Evolutionary conservation across 1,140 invertebrate genomes (phyloP).

Genomic region (Drosophila tsacasi): DNA sequence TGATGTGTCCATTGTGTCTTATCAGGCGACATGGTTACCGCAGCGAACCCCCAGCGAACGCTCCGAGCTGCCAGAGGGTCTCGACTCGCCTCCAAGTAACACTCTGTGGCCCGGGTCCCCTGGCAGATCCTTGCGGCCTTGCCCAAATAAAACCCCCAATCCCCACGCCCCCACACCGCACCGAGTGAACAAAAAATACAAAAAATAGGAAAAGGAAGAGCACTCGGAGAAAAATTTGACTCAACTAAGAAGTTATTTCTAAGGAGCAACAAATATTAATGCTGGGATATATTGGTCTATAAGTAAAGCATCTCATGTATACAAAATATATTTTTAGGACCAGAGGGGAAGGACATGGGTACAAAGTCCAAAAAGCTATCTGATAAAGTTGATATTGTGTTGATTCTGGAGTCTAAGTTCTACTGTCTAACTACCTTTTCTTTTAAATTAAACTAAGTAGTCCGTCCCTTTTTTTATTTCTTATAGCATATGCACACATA

Average conservation of each 20-base stretch:
- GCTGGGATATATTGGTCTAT: background rate
- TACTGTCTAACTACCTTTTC: background rate
- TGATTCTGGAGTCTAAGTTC: background rate
- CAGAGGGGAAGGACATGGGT: too few species aligned
- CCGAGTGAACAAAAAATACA: slow-evolving; percentile 16
- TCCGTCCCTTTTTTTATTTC: too few species aligned
- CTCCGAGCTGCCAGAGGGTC: slow-evolving; percentile 57
- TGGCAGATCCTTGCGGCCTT: slow-evolving; percentile 77
- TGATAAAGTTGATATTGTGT: background rate
- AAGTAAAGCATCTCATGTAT: background rate
- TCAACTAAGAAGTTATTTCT: too few species aligned
- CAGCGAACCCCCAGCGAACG: slow-evolving; percentile 75
- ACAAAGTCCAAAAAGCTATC: background rate
- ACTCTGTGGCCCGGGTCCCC: slow-evolving; percentile 51
- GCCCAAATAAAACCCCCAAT: slow-evolving; percentile 70
- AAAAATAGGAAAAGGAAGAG: slow-evolving; percentile 11
- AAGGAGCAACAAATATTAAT: too few species aligned
- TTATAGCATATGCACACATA: too few species aligned
- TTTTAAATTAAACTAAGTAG: background rate
- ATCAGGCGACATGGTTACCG: slow-evolving; percentile 83
- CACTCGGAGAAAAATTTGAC: slow-evolving; percentile 11
- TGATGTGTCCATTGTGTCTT: slow-evolving; percentile 84
- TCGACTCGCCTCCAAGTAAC: slow-evolving; percentile 66
- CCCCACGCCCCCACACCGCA: slow-evolving; percentile 5
- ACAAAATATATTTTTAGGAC: too few species aligned